Conservation (phyloP, 2,888 invertebrate species). For the Bellardia bayeri region DNA sequence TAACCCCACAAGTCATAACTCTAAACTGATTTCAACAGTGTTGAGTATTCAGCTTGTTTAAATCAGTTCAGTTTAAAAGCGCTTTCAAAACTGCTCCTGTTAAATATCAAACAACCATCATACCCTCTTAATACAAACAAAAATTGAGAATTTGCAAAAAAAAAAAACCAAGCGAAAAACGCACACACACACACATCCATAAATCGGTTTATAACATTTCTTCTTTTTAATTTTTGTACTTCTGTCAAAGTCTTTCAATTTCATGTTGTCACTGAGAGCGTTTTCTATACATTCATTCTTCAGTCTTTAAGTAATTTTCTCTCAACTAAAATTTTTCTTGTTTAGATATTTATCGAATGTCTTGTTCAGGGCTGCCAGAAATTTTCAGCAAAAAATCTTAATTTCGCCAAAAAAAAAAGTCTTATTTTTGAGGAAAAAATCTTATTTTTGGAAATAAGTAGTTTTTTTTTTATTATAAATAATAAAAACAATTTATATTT, state of each 20-base stretch:
- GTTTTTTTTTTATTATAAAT: too few relatives aligned
- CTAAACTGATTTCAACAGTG: too few relatives aligned
- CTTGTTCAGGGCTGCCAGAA: too few relatives aligned
- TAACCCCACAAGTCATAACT: too few relatives aligned
- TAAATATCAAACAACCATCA: neutral
- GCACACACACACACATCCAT: neutral
- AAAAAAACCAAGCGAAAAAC: neutral
- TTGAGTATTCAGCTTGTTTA: too few relatives aligned
- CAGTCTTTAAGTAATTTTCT: slow-evolving; percentile 36
- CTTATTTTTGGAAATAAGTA: too few relatives aligned
- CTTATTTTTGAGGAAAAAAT: too few relatives aligned
- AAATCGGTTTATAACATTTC: slow-evolving; percentile 14
- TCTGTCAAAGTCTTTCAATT: slow-evolving; percentile 32
- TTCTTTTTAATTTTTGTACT: neutral
- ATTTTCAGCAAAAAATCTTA: too few relatives aligned
- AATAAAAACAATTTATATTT: too few relatives aligned
- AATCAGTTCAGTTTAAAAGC: neutral
- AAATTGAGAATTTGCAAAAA: neutral
- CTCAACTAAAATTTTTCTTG: slow-evolving; percentile 28
- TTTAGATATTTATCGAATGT: slow-evolving; percentile 21
- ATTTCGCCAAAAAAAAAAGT: too few relatives aligned
- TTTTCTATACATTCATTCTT: slow-evolving; percentile 10
- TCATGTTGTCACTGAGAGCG: neutral
- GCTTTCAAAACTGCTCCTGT: neutral
- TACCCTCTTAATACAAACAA: slow-evolving; percentile 16